Conservation (phyloP, 2,113 vertebrate species). For the Pedionomus torquatus region DNA sequence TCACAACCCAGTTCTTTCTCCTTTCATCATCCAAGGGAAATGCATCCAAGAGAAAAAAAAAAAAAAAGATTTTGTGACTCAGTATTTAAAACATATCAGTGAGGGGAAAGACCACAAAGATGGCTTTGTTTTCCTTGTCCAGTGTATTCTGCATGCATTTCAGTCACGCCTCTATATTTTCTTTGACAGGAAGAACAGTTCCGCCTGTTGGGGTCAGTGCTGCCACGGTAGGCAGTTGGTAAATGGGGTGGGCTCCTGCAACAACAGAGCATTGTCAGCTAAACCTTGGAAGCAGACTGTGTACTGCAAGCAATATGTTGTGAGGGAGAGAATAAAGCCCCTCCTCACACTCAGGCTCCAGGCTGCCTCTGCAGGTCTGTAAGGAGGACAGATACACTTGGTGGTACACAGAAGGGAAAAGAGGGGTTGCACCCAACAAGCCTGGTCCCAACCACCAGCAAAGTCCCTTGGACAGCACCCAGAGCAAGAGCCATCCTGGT, state of each 20-base stretch:
- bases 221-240: accelerated
- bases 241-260: accelerated
- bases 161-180: not conserved
- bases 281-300: not conserved
- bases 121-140: not conserved
- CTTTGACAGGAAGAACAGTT: not conserved
- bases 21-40: not conserved
- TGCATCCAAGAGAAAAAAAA: not conserved
- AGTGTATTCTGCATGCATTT: not conserved
- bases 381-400: not conserved
- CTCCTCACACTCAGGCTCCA: not conserved
- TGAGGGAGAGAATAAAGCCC: not conserved
- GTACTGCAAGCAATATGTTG: not conserved
- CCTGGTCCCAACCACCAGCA: accelerated
- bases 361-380: not conserved
- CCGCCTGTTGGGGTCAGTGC: not conserved
- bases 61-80: not conserved
- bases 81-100: not conserved
- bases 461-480: not conserved
- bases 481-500: not conserved
- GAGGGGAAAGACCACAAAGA: not conserved
- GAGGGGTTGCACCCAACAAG: not conserved
- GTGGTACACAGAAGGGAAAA: not conserved
- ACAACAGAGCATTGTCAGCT: not conserved
- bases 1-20: not conserved